A percentile compares a stretch with the other conserved stretches of the same genome.
phyloP scores from a whole-genome alignment of 2,888 invertebrate species.

The Sinopyrophorus schimmeli region DNA sequence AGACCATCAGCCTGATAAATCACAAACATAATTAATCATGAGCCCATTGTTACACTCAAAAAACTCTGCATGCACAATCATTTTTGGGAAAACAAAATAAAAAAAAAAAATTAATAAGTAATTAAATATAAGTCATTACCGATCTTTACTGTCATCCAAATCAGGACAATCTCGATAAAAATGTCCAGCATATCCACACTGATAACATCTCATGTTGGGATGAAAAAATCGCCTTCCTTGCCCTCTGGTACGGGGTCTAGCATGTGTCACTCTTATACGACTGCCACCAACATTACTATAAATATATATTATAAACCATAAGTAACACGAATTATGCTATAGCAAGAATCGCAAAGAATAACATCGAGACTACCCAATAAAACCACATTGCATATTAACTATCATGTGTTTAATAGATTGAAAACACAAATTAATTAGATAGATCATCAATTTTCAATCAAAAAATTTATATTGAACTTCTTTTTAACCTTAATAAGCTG shows the following conservation, averaged over 20 bases:
- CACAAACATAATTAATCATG: constrained; percentile 52
- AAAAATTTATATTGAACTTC: no score
- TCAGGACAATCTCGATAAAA: constrained; percentile 62
- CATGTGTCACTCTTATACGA: constrained; percentile 59
- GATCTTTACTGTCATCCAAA: constrained; percentile 49
- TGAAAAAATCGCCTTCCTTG: constrained; percentile 58
- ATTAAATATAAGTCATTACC: no score
- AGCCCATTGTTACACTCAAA: constrained; percentile 20
- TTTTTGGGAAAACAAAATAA: constrained; percentile 1
- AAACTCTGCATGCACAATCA: constrained; percentile 21
- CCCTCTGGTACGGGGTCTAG: constrained; percentile 58
- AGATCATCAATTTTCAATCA: no score
- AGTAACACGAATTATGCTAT: no score
- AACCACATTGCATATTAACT: no score
- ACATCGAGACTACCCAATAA: no score
- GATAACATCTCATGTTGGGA: constrained; percentile 62
- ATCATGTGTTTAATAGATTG: no score
- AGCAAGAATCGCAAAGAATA: no score
- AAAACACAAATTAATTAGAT: no score
- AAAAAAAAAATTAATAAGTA: constrained; percentile 33
- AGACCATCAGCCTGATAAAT: constrained; percentile 58
- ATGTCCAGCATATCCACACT: constrained; percentile 62
- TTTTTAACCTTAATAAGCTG: no score
- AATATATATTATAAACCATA: no score
- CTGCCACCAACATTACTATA: constrained; percentile 58